These are phyloP conservation scores for Polypterus senegalus DNA, from an alignment of 2,113 vertebrate species.

Conservation along the genomic window DNA sequence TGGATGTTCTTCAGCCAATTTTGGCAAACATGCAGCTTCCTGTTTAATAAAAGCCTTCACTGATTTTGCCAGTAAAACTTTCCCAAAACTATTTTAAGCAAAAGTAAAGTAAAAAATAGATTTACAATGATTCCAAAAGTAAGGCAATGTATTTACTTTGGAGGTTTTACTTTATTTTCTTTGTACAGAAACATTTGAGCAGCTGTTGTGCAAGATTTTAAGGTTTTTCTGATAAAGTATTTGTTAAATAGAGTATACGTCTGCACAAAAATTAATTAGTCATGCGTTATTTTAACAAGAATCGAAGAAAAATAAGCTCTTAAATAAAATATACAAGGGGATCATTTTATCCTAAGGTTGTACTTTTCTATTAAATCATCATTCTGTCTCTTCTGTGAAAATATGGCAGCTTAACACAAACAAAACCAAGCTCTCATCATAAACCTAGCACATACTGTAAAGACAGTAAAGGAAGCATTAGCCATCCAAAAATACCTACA, in stretches of 20 bases:
- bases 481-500: background rate
- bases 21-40: no score
- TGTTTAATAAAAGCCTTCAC: no score
- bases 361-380: constrained; percentile 13
- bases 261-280: no score
- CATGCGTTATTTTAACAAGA: no score
- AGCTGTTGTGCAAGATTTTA: constrained; percentile 33
- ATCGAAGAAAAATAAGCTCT: no score
- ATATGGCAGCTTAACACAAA: constrained; percentile 16
- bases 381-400: constrained; percentile 22
- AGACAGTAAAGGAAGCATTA: constrained; percentile 1
- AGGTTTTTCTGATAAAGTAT: constrained; percentile 43
- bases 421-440: constrained; percentile 16
- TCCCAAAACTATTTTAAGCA: no score
- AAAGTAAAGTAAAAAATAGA: constrained; percentile 31
- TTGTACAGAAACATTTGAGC: constrained; percentile 39
- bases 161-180: constrained; percentile 20
- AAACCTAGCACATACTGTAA: background rate
- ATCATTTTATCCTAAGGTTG: no score
- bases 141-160: constrained; percentile 25
- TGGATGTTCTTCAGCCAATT: no score
- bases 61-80: no score
- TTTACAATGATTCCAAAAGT: constrained; percentile 31
- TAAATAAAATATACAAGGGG: no score
- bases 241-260: no score